A percentile compares a stretch with the other conserved stretches of the same genome.
phyloP scores from a whole-genome alignment of 1,140 invertebrate genomes.

The Pollicipes pollicipes region DNA sequence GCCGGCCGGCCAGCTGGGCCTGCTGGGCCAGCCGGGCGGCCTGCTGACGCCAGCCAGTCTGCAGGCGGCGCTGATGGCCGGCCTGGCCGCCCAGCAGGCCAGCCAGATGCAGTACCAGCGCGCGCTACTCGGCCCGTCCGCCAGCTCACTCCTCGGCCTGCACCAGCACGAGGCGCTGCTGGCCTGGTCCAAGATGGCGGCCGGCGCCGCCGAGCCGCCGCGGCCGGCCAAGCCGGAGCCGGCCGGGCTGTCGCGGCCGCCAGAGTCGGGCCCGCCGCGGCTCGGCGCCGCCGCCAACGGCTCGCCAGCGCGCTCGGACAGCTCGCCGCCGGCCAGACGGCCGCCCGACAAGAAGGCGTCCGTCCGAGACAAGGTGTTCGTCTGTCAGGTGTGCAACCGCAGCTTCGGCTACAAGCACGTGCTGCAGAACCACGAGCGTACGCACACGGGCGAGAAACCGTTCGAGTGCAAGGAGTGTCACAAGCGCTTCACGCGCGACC shows the following conservation, averaged over 20 bases:
- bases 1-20: no score
- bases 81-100: neutral
- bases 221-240: neutral
- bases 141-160: no score
- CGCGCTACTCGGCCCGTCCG: no score
- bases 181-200: neutral
- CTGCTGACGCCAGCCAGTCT: neutral
- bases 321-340: neutral
- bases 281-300: neutral
- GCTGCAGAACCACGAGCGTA: conserved; percentile 85
- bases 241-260: neutral
- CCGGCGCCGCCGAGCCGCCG: neutral
- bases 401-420: conserved; percentile 90
- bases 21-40: no score
- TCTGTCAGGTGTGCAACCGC: conserved; percentile 64
- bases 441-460: conserved; percentile 90
- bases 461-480: conserved; percentile 88
- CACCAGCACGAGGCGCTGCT: neutral
- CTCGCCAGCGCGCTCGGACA: neutral
- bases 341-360: neutral
- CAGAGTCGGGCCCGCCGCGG: neutral
- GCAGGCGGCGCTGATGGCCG: neutral
- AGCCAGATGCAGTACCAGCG: conserved; percentile 3
- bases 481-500: conserved; percentile 88
- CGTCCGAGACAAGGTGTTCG: conserved; percentile 39